Base-by-base conservation (phyloP, 2,797 vertebrate genomes). In the Bufotes viridis region DNA sequence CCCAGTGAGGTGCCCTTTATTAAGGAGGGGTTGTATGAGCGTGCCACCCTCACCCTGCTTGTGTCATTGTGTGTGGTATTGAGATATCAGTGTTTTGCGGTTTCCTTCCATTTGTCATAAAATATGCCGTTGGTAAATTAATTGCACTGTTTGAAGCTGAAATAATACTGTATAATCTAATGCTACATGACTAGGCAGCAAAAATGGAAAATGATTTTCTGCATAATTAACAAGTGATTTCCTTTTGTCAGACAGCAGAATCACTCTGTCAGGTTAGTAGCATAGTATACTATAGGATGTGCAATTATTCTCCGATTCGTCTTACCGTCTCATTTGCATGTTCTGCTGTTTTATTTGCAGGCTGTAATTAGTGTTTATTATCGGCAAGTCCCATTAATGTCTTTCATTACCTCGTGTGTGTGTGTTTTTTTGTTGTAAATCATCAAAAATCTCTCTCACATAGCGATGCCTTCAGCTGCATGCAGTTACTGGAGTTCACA, bases 181-280 rank as follows among this genome's bases (percentile, higher is more conserved):
- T 90, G 81, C 76, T 81, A 85, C 85, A 78, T 83, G 80, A 81
- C 79, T 58, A 72, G 84, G 74, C 78, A 20, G 67, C 87, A 79
- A 12, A 18, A 58, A 55, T 76, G 74, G 22, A 72, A 42, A 79
- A 63, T 90, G n/a, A 89, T 87, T 57, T 72, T 34, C 90, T 81
- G 90, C 61, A 76, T 92, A 91, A 90, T 89, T 93, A 90, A 92
- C 90, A 69, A 42, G 60, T 70, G 49, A 61, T 93, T 91, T 92
- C 92, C 93, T 93, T 93, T 92, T 78, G 86, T 90, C 93, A 93
- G 93, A 93, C 92, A 92, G 92, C 93, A 93, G 93, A 91, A 90
- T 93, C 92, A 93, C 93, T 91, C 92, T 93, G 55, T 93, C 93
- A 93, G 93, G 93, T 93, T 18, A 93, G 93, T 93, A 92, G 63